Evolutionary conservation across 30 jellyfish, hydroid and myxozoan species (phyloP), one percentile per base, ranked within the genome.

Genomic region (Cassiopea andromeda): DNA sequence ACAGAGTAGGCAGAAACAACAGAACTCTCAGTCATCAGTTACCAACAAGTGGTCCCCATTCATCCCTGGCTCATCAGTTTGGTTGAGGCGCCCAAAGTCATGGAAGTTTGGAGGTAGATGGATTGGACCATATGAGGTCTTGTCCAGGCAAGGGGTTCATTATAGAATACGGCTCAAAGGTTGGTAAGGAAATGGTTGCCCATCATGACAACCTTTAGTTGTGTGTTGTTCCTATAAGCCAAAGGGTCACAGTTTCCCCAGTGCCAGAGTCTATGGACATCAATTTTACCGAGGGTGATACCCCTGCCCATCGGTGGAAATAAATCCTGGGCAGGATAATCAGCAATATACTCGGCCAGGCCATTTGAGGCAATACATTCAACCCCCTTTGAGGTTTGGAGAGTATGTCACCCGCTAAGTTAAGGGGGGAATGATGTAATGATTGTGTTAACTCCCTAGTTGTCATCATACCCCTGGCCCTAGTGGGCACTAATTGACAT

Each of bases 81-180:
- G 88, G 77, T 61, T 79, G 78, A 77, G 49, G 60, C 78, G 78
- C 50, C 79, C 88, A 75, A 54, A 79, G 1, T 17, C 88, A 58
- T 1, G 88, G 88, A 79, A 79, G 88, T 64, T 79, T 79, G 88
- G 88, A 48, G 59, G 78, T 7, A 60, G 61, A 45, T 64, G 88
- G 88, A 64, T 79, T 64, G 80, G 77, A 15, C 88, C 78, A 4
- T 79, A 79, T 64, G 61, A 64, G 45, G 78, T 79, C 50, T 79
- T 58, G 0, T 60, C 88, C 66, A 79, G 78, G 49, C 54, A 60
- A 44, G 88, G 88, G 60, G 78, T 79, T 64, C 49, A 79, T 54
- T 1, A 47, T 45, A 48, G 59, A 74, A 18, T 79, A 44, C 54
- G 48, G 48, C 54, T 79, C 88, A 77, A 79, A 79, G 61, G 80